Evolutionary conservation across 1,140 invertebrate genomes (phyloP), one percentile per base, ranked within the genome.

Genomic region (Drosophila biarmipes): DNA sequence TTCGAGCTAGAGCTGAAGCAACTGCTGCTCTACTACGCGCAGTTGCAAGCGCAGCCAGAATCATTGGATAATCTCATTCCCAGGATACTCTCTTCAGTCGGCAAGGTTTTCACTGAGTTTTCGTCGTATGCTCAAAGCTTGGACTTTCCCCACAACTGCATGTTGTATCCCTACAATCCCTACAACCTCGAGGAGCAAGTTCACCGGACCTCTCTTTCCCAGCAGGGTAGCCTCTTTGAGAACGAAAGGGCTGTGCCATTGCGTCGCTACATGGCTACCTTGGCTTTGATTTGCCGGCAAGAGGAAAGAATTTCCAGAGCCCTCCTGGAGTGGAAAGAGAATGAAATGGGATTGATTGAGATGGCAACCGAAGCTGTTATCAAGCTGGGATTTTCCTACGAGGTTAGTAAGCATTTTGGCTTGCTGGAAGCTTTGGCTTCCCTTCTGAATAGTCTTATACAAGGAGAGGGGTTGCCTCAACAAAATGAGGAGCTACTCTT

Each of bases 1-100:
- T 79, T 91, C 29, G 72, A 91, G 38, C 7, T 68, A 8, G 90
- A 91, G 29, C 54, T 91, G 0, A 73, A 87, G n/a, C 66, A 81
- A 12, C 27, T 91, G 29, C 51, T 90, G 11, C 61, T 86, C 0
- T 27, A 56, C 3, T 51, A 85, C 21, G 77, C 85, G 1, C 72
- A 90, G 57, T n/a, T 91, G 15, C 67, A 85, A n/a, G 38, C 72
- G 11, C 56, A 71, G n/a, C n/a, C 42, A 8, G 49, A 14, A 17
- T 35, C 14, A 5, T 10, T 63, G 51, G 55, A 77, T 10, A n/a
- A 8, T 2, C 42, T 66, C 7, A 69, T 49, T 6, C 40, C 48
- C 6, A 48, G 57, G 6, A 53, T 81, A 27, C 40, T 90, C 12
- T 40, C 15, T 0, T 91, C 90, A 0, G 84, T 63, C 0, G 34